Base-by-base conservation (phyloP, 2,113 vertebrate species). In the Epinephelus lanceolatus region DNA sequence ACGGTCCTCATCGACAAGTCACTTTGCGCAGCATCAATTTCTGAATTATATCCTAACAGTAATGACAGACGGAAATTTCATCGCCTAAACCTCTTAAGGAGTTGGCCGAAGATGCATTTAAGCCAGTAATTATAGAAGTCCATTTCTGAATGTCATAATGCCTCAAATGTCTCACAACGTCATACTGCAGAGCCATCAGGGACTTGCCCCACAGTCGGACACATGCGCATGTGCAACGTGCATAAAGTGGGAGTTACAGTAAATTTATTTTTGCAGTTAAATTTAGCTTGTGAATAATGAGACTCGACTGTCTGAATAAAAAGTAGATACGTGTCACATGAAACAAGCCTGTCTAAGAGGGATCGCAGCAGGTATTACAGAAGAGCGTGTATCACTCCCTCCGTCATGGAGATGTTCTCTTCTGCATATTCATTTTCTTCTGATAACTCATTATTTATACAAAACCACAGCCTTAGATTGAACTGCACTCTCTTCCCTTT, bases 21-120 rank as follows among this genome's bases (percentile, higher is more conserved):
- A 55, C 7, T 61, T 61, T 5, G 30, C 19, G 19, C 33, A 21
- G 15, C 62, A 53, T 74, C 15, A 37, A 0, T 25, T 18, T 49
- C 62, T 79, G 25, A 30, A 12, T 25, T n/a, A 42, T 30, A 51
- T 52, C 60, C 23, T 19, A 60, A 60, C 6, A 47, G 21, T 51
- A 67, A 45, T 71, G 18, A 71, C 42, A 40, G 45, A 74, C 19
- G 51, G 83, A 80, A 61, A 74, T 23, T 49, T 14, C 55, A 84
- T 73, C 12, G 11, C 6, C 14, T 21, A 15, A 71, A 59, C 57
- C 80, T 71, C 8, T 65, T 40, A 56, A n/a, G 51, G 33, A 72
- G 45, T 17, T 5, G 4, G 27, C n/a, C 11, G 62, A n/a, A 78
- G 12, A 75, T 40, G 42, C 17, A 72, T 78, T 66, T 18, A n/a